A percentile compares a stretch with the other conserved stretches of the same genome.
Conservation (phyloP, 2,797 vertebrate genomes). For the Epinephelus awoara region DNA sequence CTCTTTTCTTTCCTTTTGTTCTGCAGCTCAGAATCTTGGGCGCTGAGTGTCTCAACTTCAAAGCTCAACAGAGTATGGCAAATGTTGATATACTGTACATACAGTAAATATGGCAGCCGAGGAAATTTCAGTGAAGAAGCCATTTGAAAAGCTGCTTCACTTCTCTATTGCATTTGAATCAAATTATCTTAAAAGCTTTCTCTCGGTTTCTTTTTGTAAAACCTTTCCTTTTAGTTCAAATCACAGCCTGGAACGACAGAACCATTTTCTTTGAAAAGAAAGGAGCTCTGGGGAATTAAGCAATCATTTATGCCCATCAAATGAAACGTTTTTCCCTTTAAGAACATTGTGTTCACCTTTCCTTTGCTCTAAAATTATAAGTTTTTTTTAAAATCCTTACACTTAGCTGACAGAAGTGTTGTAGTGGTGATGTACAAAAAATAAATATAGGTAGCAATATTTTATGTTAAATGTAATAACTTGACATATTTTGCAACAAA, state of each 20-base stretch:
- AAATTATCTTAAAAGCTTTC: conserved; percentile 55
- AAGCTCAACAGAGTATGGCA: background rate
- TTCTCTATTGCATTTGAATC: conserved; percentile 41
- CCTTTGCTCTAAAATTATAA: background rate
- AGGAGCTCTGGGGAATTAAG: conserved; percentile 17
- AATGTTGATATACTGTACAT: background rate
- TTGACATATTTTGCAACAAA: background rate
- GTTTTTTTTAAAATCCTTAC: conserved; percentile 10
- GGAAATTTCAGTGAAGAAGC: conserved; percentile 6
- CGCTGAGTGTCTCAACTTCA: background rate
- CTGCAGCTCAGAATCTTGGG: background rate
- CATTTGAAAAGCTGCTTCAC: conserved; percentile 17
- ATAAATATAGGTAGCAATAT: background rate
- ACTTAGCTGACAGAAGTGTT: conserved; percentile 2
- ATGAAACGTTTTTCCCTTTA: conserved; percentile 15
- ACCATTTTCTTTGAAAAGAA: conserved; percentile 33
- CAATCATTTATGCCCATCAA: conserved; percentile 37
- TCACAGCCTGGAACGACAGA: conserved; percentile 13
- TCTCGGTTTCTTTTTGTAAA: conserved; percentile 13
- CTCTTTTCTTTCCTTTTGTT: background rate
- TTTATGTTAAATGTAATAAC: background rate
- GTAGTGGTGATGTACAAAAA: no score
- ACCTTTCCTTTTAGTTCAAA: conserved; percentile 38
- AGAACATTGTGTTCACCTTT: conserved; percentile 6
- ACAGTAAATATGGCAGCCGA: background rate